Evolutionary conservation across 2,888 invertebrate species (phyloP).

Genomic region (Ganaspis brasiliensis): DNA sequence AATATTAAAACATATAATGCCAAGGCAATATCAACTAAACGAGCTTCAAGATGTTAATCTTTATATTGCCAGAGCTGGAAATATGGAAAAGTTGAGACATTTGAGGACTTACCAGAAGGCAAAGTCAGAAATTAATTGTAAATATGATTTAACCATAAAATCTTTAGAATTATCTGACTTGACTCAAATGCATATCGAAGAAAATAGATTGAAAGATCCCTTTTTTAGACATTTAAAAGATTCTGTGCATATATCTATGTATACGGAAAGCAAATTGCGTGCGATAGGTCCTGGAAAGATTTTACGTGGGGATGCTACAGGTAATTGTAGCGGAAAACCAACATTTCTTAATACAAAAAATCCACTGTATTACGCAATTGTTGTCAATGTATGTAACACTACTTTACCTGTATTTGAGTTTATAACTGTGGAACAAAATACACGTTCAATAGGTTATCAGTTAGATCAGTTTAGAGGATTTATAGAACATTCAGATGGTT

Average conservation of each 20-base stretch:
- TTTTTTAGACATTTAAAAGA: neutral
- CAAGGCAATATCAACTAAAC: neutral
- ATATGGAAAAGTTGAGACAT: neutral
- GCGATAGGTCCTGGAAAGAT: neutral
- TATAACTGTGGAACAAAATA: neutral
- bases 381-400: neutral
- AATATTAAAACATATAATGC: neutral
- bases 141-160: neutral
- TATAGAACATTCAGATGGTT: neutral
- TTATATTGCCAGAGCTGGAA: neutral
- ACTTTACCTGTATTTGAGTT: neutral
- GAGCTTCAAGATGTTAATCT: neutral
- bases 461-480: neutral
- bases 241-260: neutral
- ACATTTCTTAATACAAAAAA: neutral
- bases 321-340: neutral
- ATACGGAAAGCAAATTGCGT: neutral
- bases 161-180: constrained; percentile 2
- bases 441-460: neutral
- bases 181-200: neutral
- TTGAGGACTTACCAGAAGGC: neutral
- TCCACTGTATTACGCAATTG: neutral
- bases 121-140: neutral
- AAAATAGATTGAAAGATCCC: neutral
- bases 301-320: neutral